phyloP scores from a whole-genome alignment of 2,113 vertebrate genomes.

The Ammodytes dubius region DNA sequence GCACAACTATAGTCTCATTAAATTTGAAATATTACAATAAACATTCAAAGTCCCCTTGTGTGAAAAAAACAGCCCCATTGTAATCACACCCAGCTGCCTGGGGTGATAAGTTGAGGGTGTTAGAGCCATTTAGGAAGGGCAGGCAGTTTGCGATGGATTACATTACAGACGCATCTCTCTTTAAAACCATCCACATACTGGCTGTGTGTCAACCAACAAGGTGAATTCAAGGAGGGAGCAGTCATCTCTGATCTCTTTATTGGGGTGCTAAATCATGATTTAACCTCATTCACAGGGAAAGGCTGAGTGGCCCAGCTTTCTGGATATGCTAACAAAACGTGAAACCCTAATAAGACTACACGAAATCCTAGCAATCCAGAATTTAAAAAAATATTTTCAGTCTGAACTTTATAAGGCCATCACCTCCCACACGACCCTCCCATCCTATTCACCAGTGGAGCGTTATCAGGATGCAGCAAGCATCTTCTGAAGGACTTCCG shows the following conservation, averaged over 20 bases:
- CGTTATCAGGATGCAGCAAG: slow-evolving; percentile 70
- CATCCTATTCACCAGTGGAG: slow-evolving; percentile 23
- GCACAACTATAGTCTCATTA: slow-evolving; percentile 37
- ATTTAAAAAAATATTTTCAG: slow-evolving; percentile 40
- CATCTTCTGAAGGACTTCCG: slow-evolving; percentile 53
- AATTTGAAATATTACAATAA: slow-evolving; percentile 54
- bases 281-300: slow-evolving; percentile 27
- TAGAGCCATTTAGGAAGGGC: slow-evolving; percentile 33
- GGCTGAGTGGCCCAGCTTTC: slow-evolving; percentile 3
- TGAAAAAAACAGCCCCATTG: slow-evolving; percentile 2
- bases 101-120: slow-evolving; percentile 44
- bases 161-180: slow-evolving; percentile 33
- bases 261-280: slow-evolving; percentile 25
- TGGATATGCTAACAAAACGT: neutral
- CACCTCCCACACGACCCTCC: slow-evolving; percentile 36
- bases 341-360: slow-evolving; percentile 2
- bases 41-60: slow-evolving; percentile 15
- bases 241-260: slow-evolving; percentile 53
- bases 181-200: slow-evolving; percentile 46
- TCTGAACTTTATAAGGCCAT: slow-evolving; percentile 33
- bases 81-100: slow-evolving; percentile 36
- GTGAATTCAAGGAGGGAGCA: slow-evolving; percentile 59
- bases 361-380: slow-evolving; percentile 24
- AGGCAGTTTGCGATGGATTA: slow-evolving; percentile 40
- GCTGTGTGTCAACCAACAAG: slow-evolving; percentile 56